Evolutionary conservation across 2,888 invertebrate species (phyloP), one percentile per base, ranked within the genome.

Genomic region (Chrysolina americana): DNA sequence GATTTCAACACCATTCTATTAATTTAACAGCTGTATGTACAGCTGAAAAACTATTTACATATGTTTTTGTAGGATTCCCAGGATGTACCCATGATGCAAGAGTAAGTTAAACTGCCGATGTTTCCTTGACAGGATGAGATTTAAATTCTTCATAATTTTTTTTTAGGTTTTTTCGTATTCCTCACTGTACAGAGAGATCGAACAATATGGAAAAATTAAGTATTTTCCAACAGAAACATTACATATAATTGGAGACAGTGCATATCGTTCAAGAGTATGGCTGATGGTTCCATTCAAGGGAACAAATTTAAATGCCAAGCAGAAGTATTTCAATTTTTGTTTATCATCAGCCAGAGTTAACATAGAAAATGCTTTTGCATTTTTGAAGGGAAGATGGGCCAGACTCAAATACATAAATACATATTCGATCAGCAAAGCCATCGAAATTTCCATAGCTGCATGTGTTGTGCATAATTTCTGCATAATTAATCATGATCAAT

Each of bases 61-160:
- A 79, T 63, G 47, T 76, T 10, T 74, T 66, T 28, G 66, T 75
- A 41, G 77, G 80, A 21, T 80, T 68, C 66, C 79, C 76, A 44
- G 78, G 79, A 11, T 77, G 76, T 13, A 76, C 78, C 8, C 79
- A 80, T 65, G 79, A 78, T 70, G 65, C 79, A 2, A 71, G 77
- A 23, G 79, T 76, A 66, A 76, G 66, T 48, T 15, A 48, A 48
- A 48, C 48, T 48, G 48, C n/a, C 2, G 28, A 28, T 28, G 28
- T 28, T 48, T 48, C 6, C 48, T 48, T n/a, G n/a, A 48, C n/a
- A n/a, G 6, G 15, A n/a, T 48, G 48, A 48, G 48, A 48, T 48
- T 48, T 11, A 48, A 13, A 48, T 48, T 48, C 48, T n/a, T 48
- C 15, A 2, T 48, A 5, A 5, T 13, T 48, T 48, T n/a, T n/a